Evolutionary conservation across 2,888 invertebrate species (phyloP).

Genomic region (Cheilosia soror): DNA sequence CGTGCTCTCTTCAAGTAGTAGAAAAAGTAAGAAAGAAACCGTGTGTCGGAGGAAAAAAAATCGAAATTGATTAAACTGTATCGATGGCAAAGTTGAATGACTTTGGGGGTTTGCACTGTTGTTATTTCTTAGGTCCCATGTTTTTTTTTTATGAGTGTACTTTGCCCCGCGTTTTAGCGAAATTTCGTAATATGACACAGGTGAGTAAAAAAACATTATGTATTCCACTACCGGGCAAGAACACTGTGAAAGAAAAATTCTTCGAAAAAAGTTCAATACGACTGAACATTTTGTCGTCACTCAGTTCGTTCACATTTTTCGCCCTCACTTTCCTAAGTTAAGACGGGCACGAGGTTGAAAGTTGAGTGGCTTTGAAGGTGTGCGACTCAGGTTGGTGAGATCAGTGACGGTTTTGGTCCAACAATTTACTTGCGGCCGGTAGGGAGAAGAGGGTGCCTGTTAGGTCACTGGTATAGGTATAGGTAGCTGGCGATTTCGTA

Average conservation of each 20-base stretch:
- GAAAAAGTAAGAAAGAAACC: slow-evolving; percentile 10
- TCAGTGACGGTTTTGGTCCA: slow-evolving; percentile 35
- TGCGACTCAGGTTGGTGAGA: slow-evolving; percentile 13
- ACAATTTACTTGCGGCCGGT: neutral
- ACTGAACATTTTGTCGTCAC: slow-evolving; percentile 50
- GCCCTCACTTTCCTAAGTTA: slow-evolving; percentile 5
- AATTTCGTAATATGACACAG: slow-evolving; percentile 62
- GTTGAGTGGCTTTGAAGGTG: slow-evolving; percentile 62
- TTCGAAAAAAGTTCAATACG: slow-evolving; percentile 45
- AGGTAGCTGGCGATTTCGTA: neutral
- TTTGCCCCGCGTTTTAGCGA: slow-evolving; percentile 3
- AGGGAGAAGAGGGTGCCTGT: slow-evolving; percentile 2
- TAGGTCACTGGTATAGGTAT: slow-evolving; percentile 34
- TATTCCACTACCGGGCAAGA: slow-evolving; percentile 31
- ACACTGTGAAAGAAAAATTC: slow-evolving; percentile 28
- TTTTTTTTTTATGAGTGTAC: slow-evolving; percentile 4
- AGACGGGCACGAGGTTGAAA: slow-evolving; percentile 50
- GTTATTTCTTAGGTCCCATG: slow-evolving; percentile 35
- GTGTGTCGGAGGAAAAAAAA: slow-evolving; percentile 28
- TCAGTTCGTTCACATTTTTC: slow-evolving; percentile 65
- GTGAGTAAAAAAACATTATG: slow-evolving; percentile 23
- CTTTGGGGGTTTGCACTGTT: slow-evolving; percentile 57
- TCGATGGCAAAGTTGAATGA: slow-evolving; percentile 75
- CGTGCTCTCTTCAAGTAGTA: neutral
- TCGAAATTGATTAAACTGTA: slow-evolving; percentile 73